A percentile compares a stretch with the other conserved stretches of the same genome.
Conservation (phyloP, 2,797 vertebrate species). For the Rhinichthys osculus region DNA sequence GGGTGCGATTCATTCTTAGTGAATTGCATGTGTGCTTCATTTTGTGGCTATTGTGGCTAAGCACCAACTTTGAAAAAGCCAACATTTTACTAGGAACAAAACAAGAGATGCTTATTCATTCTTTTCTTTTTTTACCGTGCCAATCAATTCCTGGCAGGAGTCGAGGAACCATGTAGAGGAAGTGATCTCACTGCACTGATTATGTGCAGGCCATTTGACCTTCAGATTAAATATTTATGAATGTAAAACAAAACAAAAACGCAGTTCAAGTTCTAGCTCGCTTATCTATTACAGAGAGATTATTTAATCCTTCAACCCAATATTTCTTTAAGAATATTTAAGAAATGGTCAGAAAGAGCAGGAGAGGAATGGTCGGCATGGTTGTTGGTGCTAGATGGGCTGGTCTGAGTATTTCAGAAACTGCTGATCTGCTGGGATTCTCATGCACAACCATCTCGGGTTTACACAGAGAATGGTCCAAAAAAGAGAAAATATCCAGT, state of each 20-base stretch:
- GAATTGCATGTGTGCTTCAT: background rate
- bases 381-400: background rate
- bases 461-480: background rate
- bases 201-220: constrained; percentile 11
- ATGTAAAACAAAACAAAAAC: background rate
- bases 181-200: constrained; percentile 8
- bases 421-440: background rate
- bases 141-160: constrained; percentile 11
- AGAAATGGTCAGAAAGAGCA: background rate
- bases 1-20: no score
- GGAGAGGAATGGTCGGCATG: background rate
- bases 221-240: constrained; percentile 58
- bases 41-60: background rate
- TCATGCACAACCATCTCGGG: background rate
- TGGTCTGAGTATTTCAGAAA: background rate
- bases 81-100: background rate
- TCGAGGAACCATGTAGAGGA: constrained; percentile 12
- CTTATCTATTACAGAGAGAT: constrained; percentile 35
- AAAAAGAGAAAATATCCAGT: background rate
- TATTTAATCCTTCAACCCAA: background rate
- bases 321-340: constrained; percentile 2
- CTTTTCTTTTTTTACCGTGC: background rate
- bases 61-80: background rate
- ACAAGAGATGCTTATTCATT: background rate
- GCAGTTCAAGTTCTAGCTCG: constrained; percentile 13